phyloP scores from a whole-genome alignment of 2,888 invertebrate species.

The Agrilus mali region DNA sequence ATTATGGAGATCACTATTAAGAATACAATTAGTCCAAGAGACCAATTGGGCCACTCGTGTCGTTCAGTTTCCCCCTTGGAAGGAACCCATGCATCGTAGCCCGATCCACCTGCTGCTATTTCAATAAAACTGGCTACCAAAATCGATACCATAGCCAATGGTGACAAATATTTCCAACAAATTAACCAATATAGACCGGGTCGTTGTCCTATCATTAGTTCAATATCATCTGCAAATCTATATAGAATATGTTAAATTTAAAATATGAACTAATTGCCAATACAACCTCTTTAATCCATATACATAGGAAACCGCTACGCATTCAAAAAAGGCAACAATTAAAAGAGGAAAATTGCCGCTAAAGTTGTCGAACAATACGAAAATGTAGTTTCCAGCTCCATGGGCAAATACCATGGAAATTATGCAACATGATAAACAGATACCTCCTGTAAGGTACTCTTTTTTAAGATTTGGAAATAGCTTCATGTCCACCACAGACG shows the following conservation, averaged over 20 bases:
- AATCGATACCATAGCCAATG: conserved; percentile 78
- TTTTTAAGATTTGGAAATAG: conserved; percentile 83
- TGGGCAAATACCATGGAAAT: conserved; percentile 87
- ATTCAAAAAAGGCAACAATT: conserved; percentile 87
- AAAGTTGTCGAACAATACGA: conserved; percentile 87
- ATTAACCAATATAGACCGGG: conserved; percentile 85
- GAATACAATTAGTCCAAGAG: conserved; percentile 57
- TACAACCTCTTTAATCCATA: conserved; percentile 79
- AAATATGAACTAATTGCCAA: background rate
- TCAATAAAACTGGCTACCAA: conserved; percentile 72
- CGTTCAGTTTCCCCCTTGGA: conserved; percentile 57
- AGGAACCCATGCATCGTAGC: conserved; percentile 75
- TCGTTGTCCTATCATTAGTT: conserved; percentile 84
- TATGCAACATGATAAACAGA: conserved; percentile 70
- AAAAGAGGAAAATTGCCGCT: conserved; percentile 86
- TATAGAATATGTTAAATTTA: conserved; percentile 12
- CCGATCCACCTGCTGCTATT: conserved; percentile 66
- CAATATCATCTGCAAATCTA: conserved; percentile 88
- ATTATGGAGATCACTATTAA: conserved; percentile 69
- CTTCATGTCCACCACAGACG: conserved; percentile 91
- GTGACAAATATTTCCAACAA: conserved; percentile 91
- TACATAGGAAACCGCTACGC: conserved; percentile 84
- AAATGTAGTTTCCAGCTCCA: conserved; percentile 87
- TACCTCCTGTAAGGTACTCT: conserved; percentile 69
- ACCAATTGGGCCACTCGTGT: conserved; percentile 83